Evolutionary conservation across 2,888 invertebrate species (phyloP).

Genomic region (Sarcophaga rosellei): DNA sequence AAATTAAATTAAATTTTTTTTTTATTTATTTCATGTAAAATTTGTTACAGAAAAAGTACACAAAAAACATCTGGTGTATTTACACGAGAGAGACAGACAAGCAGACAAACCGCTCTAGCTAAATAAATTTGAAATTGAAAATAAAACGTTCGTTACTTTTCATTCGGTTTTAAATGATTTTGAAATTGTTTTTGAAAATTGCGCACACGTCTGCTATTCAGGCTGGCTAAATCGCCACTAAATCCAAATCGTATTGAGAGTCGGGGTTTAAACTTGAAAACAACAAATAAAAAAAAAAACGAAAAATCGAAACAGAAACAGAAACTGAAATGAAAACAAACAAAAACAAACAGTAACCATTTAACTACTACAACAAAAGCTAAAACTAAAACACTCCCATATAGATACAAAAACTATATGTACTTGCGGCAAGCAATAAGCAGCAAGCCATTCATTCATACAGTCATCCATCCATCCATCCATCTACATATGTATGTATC

Average conservation of each 20-base stretch:
- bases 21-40: conserved; percentile 47
- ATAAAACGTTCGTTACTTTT: conserved; percentile 52
- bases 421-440: conserved; percentile 34
- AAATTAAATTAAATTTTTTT: background rate
- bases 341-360: conserved; percentile 3
- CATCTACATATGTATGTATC: background rate
- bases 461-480: conserved; percentile 1
- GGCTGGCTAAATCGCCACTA: conserved; percentile 72
- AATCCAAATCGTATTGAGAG: conserved; percentile 68
- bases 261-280: conserved; percentile 70
- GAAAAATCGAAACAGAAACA: conserved; percentile 38
- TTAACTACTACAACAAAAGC: conserved; percentile 10
- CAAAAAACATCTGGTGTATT: conserved; percentile 42
- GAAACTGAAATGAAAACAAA: conserved; percentile 8
- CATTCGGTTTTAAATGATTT: conserved; percentile 18
- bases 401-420: conserved; percentile 11
- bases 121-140: conserved; percentile 47
- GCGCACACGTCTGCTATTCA: conserved; percentile 70
- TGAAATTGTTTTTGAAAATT: conserved; percentile 45
- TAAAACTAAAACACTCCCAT: conserved; percentile 21
- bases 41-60: conserved; percentile 35
- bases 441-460: background rate
- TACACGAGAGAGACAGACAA: background rate
- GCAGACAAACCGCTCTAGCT: background rate
- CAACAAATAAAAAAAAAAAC: conserved; percentile 32